These are phyloP conservation scores for Stigmatopora nigra DNA, from an alignment of 2,113 vertebrate genomes.

Conservation along the genomic window DNA sequence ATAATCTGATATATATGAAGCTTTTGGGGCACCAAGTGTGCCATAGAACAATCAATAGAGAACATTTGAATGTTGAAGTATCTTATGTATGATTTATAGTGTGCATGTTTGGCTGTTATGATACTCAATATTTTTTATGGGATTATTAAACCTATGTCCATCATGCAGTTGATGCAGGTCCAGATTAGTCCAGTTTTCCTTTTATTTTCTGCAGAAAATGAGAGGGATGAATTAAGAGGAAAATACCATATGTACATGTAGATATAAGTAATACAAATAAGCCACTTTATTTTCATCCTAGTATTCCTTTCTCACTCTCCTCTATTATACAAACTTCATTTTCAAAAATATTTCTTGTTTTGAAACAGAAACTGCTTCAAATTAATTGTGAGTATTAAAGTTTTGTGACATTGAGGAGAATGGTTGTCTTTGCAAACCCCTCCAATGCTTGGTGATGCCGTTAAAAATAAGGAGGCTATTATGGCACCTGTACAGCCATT, in stretches of 20 bases:
- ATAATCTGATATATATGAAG: neutral
- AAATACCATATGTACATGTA: too few species aligned
- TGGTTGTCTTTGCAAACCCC: slow-evolving; percentile 50
- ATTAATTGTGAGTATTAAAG: slow-evolving; percentile 25
- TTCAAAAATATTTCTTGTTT: neutral
- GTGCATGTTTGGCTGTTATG: too few species aligned
- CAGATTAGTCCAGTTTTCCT: too few species aligned
- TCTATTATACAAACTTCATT: neutral
- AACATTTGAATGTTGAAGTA: neutral
- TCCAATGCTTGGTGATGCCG: slow-evolving; percentile 62
- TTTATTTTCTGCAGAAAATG: too few species aligned
- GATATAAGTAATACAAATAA: neutral
- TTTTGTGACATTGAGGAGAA: slow-evolving; percentile 40
- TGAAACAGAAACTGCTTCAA: neutral
- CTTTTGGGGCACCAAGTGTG: neutral
- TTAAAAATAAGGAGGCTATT: slow-evolving; percentile 74
- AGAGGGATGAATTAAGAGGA: too few species aligned
- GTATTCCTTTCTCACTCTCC: neutral
- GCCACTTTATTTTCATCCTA: neutral
- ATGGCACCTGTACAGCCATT: slow-evolving; percentile 69
- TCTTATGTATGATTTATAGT: too few species aligned
- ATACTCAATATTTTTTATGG: too few species aligned
- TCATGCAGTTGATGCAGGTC: too few species aligned
- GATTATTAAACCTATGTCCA: too few species aligned
- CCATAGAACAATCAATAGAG: neutral